Conservation (phyloP, 2,797 vertebrate species). For the Peromyscus aztecus region DNA sequence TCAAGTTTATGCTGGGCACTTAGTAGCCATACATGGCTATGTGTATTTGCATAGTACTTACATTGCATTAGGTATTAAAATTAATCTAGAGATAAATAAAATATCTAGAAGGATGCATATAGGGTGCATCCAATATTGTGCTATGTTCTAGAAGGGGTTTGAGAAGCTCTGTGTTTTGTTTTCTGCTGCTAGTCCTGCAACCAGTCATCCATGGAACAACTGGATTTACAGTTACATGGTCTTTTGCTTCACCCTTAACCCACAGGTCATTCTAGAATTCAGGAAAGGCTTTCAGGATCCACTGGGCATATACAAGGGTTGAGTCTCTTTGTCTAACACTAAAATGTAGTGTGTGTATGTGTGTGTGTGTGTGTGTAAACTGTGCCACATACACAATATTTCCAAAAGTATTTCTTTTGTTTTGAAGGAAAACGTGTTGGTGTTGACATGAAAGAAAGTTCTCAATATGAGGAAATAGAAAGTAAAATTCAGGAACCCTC, state of each 20-base stretch:
- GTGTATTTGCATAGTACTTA: background rate
- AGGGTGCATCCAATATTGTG: background rate
- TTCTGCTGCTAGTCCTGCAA: background rate
- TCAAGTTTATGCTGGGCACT: background rate
- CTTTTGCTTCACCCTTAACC: background rate
- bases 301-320: background rate
- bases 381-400: background rate
- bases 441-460: background rate
- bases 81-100: background rate
- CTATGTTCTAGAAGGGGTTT: background rate
- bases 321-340: background rate
- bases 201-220: background rate
- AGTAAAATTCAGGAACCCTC: background rate
- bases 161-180: background rate
- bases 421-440: background rate
- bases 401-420: conserved; percentile 24
- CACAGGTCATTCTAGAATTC: conserved; percentile 10
- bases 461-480: background rate
- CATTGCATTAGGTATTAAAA: background rate
- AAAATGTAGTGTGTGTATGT: background rate
- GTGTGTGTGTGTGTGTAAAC: background rate
- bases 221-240: background rate
- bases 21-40: background rate
- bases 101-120: background rate
- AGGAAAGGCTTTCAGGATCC: background rate